Evolutionary conservation across 2,888 invertebrate species (phyloP).

Genomic region (Idaea dimidiata): DNA sequence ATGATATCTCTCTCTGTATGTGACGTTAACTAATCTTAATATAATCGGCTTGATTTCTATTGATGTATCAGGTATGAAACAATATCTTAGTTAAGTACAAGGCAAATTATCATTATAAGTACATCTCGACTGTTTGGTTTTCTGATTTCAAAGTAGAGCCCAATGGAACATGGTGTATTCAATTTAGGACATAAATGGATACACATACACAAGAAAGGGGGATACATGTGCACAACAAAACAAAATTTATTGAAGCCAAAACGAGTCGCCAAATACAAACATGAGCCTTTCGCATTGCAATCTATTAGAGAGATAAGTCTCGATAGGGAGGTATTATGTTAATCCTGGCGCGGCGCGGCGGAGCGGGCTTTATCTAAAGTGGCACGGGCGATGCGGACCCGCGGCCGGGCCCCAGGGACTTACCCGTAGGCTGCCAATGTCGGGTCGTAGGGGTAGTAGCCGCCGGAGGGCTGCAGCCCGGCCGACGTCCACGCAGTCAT

Average conservation of each 20-base stretch:
- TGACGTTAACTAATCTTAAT: too few relatives aligned
- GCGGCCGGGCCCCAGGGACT: slow-evolving; percentile 77
- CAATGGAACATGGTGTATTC: slow-evolving; percentile 47
- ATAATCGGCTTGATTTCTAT: background rate
- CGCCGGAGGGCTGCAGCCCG: slow-evolving; percentile 93
- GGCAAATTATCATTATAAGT: background rate
- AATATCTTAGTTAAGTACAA: background rate
- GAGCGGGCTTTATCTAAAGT: slow-evolving; percentile 72
- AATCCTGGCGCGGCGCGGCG: slow-evolving; percentile 61
- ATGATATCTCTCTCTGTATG: background rate
- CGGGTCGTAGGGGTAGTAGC: slow-evolving; percentile 96
- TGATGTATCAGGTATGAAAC: background rate
- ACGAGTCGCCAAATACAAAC: slow-evolving; percentile 70
- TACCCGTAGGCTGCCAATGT: slow-evolving; percentile 96
- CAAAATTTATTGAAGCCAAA: slow-evolving; percentile 63
- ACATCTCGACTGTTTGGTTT: background rate
- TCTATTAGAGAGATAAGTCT: slow-evolving; percentile 74
- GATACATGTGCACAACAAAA: slow-evolving; percentile 63
- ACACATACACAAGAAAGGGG: slow-evolving; percentile 34
- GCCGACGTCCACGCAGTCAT: slow-evolving; percentile 96
- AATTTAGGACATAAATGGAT: slow-evolving; percentile 27
- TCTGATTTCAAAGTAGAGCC: background rate
- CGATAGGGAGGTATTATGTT: slow-evolving; percentile 72
- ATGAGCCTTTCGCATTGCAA: slow-evolving; percentile 76
- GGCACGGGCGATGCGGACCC: slow-evolving; percentile 59